Evolutionary conservation across 2,888 invertebrate species (phyloP).

Genomic region (Hydrotaea diabolus): DNA sequence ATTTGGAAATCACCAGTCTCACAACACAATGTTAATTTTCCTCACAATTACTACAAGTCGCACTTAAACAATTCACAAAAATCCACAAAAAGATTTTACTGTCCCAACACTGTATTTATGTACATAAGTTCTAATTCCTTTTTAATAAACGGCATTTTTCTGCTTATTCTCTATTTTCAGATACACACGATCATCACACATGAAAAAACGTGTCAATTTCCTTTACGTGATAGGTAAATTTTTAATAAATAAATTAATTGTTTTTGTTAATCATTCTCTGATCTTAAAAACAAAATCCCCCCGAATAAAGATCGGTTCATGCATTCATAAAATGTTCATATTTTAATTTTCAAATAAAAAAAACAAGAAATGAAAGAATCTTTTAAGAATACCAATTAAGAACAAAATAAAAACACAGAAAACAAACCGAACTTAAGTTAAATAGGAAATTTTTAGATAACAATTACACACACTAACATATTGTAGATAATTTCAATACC

Average conservation of each 20-base stretch:
- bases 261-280: conserved; percentile 59
- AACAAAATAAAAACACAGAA: background rate
- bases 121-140: too few relatives aligned
- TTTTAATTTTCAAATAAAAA: background rate
- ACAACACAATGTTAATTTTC: too few relatives aligned
- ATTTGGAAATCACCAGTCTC: too few relatives aligned
- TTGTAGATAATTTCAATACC: conserved; percentile 27
- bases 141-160: conserved; percentile 23
- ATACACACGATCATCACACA: conserved; percentile 89
- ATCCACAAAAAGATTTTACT: too few relatives aligned
- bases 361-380: background rate
- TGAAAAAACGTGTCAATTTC: conserved; percentile 82
- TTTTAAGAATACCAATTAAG: conserved; percentile 11
- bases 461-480: conserved; percentile 7
- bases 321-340: conserved; percentile 18
- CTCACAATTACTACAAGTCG: too few relatives aligned
- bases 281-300: background rate
- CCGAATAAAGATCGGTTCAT: background rate
- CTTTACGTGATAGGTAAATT: conserved; percentile 81
- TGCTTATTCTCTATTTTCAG: conserved; percentile 81
- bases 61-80: too few relatives aligned
- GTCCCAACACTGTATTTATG: too few relatives aligned
- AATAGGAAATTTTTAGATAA: conserved; percentile 24
- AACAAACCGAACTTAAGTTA: background rate
- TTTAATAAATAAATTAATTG: conserved; percentile 74